Percentiles rank a stretch among this genome's conserved stretches.
phyloP scores from a whole-genome alignment of 2,888 invertebrate genomes.

The Xestia xanthographa region DNA sequence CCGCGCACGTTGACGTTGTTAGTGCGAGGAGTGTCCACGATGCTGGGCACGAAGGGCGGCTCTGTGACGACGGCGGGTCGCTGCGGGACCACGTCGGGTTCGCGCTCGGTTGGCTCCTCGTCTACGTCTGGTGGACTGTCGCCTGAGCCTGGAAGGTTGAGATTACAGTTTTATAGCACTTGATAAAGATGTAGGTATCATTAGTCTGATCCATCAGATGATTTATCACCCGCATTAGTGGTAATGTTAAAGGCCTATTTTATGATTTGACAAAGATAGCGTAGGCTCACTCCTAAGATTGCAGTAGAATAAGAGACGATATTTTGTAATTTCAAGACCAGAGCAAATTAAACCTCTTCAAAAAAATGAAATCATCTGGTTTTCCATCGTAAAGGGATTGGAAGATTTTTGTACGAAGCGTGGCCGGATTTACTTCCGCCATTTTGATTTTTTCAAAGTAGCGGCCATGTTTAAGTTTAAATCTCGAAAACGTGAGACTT shows the following conservation, averaged over 20 bases:
- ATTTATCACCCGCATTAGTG: background rate
- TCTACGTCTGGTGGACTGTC: conserved; percentile 72
- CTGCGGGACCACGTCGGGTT: conserved; percentile 65
- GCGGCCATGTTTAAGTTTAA: too few relatives aligned
- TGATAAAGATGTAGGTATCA: background rate
- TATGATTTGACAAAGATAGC: background rate
- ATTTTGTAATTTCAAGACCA: background rate
- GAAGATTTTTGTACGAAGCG: too few relatives aligned
- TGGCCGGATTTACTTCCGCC: too few relatives aligned
- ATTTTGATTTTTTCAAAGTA: too few relatives aligned
- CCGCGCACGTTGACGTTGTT: conserved; percentile 77
- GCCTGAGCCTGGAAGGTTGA: conserved; percentile 78
- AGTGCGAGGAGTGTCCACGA: conserved; percentile 74
- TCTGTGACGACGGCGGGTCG: conserved; percentile 70
- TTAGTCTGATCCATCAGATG: background rate
- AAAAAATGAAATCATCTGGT: background rate
- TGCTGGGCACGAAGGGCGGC: conserved; percentile 75
- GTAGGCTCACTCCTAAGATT: background rate
- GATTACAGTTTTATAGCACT: background rate
- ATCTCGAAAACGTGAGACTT: too few relatives aligned
- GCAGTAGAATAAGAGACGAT: too few relatives aligned
- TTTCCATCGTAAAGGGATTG: background rate
- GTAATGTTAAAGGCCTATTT: background rate
- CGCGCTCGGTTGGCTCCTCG: conserved; percentile 71
- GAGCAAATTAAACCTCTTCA: background rate